These are phyloP conservation scores for Phylloscopus trochilus DNA, from an alignment of 2,113 vertebrate genomes.

Conservation along the genomic window DNA sequence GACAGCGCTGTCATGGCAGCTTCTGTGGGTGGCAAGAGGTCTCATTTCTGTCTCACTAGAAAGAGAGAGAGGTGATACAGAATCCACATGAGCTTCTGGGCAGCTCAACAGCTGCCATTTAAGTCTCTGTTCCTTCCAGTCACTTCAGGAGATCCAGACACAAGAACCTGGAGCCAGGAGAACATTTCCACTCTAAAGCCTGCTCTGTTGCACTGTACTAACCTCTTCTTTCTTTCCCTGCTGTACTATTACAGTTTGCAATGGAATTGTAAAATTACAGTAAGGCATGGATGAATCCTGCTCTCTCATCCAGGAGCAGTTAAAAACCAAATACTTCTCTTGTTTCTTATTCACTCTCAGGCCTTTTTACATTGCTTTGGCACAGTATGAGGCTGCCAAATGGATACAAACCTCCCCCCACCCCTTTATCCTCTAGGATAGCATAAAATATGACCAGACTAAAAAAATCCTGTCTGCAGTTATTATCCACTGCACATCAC, in stretches of 20 bases:
- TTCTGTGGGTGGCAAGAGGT: background rate
- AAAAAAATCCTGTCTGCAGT: background rate
- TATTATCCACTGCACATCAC: background rate
- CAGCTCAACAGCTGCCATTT: background rate
- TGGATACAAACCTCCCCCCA: background rate
- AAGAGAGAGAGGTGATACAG: background rate
- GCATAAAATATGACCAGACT: background rate
- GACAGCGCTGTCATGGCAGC: background rate
- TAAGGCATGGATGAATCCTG: background rate
- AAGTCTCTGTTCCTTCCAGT: background rate
- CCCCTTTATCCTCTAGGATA: background rate
- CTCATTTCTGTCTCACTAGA: background rate
- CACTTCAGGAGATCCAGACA: background rate
- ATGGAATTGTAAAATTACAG: background rate
- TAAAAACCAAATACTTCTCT: constrained; percentile 26
- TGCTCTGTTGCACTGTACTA: background rate
- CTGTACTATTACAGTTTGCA: background rate
- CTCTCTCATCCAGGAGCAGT: background rate
- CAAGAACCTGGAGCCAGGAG: background rate
- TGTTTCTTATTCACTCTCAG: constrained; percentile 15
- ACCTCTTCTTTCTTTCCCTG: background rate
- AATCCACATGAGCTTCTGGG: background rate
- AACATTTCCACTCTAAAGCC: background rate
- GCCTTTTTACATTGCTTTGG: constrained; percentile 30
- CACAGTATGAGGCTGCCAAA: constrained; percentile 30